Base-by-base conservation (phyloP, 2,797 vertebrate genomes). In the Buphagus erythrorhynchus region DNA sequence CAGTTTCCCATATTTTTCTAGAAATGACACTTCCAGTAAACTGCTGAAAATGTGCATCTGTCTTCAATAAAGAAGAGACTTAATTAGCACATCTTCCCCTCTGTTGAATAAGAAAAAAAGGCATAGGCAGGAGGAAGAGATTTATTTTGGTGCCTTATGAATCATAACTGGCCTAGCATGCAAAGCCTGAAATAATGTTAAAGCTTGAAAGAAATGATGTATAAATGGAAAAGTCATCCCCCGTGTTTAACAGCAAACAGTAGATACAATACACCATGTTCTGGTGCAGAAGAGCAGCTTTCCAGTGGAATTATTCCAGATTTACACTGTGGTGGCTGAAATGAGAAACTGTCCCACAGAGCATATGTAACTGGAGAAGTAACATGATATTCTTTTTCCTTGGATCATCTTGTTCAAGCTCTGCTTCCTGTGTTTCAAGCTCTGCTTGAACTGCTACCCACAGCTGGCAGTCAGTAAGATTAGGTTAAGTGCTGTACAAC, bases 201-300 rank as follows among this genome's bases (percentile, higher is more conserved):
- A 94, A 88, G 86, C 65, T 72, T 88, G 86, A 92, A 94, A 83
- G 54, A 94, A 93, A 88, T 92, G 14, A 92, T 91, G 42, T 91
- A 87, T 90, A 91, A 96, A 93, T 77, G 86, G 87, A 96, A 96
- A 95, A 95, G 72, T 88, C 87, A 91, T 80, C 68, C 78, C 78
- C 58, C 25, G 11, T 90, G 78, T 95, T 95, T 91, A 95, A 95
- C 91, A 95, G 75, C 90, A 86, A 95, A 92, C 86, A 94, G 95
- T 95, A 93, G 95, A 94, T 83, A 86, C 58, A 96, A 93, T 89
- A 91, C 93, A 96, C 68, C 86, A 90, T 89, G 87, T 96, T 94
- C 92, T 96, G 89, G 38, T 91, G 85, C 68, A 93, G 71, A 93
- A 73, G 26, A 92, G 49, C 51, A 38, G 43, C 33, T 89, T 96